Base-by-base conservation (phyloP, 2,113 vertebrate species). In the Myiopsitta monachus region DNA sequence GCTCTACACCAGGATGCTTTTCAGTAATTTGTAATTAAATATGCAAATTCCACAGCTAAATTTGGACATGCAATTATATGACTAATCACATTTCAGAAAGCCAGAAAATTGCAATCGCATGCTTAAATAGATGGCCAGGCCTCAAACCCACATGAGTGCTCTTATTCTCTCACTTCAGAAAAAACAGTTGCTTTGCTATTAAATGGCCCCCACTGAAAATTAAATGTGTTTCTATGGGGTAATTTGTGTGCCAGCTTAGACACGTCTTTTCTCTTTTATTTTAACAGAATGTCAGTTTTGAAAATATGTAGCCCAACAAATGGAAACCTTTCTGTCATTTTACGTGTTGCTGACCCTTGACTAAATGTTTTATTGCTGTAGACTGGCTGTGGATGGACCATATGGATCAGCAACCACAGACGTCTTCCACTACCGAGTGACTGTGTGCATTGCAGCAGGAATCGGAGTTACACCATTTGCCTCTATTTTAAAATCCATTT, bases 401-500 rank as follows among this genome's bases (percentile, higher is more conserved):
- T 98, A 98, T 0, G 98, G 98, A 83, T 96, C 98, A 12, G 85
- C 98, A 36, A 94, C 97, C 80, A 97, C 95, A 5, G 98, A 98
- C 2, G 94, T 98, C 61, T 98, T 98, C 85, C 96, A 92, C 90
- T 98, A 98, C 28, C 79, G 3, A 17, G 97, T 98, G 79, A 98
- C 98, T 4, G 92, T 98, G 73, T 98, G 98, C 95, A 96, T 98
- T 78, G 98, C 98, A 7, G 95, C 98, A 7, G 98, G 98, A 38
- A 98, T 98, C 1, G 98, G 98, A 93, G 98, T 98, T 59, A 98
- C 98, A 0, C 98, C 98, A 4, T 98, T 98, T 33, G 98, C 98
- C 28, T 97, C 98, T 18, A 87, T 98, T 90, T 96, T 98, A 89
- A 98, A 98, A 94, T 98, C 98, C 33, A 73, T 98, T 68, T 98